Evolutionary conservation across 1,140 invertebrate genomes (phyloP).

Genomic region (Nixonia krombeini): DNA sequence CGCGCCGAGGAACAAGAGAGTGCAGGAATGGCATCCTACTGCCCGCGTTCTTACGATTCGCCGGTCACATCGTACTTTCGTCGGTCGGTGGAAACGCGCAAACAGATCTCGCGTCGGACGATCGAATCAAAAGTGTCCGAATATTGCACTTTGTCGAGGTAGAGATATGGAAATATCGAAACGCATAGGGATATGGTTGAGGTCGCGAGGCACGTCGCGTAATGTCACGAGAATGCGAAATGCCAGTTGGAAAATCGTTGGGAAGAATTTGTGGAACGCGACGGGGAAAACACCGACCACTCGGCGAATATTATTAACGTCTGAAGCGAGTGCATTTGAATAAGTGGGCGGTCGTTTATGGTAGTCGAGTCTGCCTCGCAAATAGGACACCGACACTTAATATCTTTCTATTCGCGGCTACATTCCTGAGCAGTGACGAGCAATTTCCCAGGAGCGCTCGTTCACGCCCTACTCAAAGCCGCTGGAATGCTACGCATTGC

Average conservation of each 20-base stretch:
- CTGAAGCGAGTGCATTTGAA: neutral
- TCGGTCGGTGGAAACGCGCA: no score
- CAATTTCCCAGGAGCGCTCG: constrained; percentile 33
- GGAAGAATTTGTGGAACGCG: no score
- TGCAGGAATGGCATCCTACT: neutral
- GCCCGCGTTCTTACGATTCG: no score
- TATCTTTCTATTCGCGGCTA: constrained; percentile 37
- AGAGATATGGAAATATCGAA: no score
- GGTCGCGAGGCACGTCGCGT: no score
- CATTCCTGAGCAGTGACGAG: constrained; percentile 43
- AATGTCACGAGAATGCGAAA: no score
- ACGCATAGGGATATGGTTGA: no score
- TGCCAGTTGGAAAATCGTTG: no score
- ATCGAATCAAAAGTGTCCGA: no score
- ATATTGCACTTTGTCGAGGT: no score
- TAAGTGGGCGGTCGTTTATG: constrained; percentile 2
- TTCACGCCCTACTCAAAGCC: constrained; percentile 1
- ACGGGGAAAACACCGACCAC: neutral
- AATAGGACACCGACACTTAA: neutral
- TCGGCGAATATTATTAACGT: neutral
- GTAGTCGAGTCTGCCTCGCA: constrained; percentile 2
- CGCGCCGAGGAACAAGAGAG: constrained; percentile 16
- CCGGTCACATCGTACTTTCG: no score
- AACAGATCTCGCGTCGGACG: no score
- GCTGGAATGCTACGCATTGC: neutral